These are phyloP conservation scores for Pipa parva DNA, from an alignment of 2,113 vertebrate genomes.

Conservation along the genomic window DNA sequence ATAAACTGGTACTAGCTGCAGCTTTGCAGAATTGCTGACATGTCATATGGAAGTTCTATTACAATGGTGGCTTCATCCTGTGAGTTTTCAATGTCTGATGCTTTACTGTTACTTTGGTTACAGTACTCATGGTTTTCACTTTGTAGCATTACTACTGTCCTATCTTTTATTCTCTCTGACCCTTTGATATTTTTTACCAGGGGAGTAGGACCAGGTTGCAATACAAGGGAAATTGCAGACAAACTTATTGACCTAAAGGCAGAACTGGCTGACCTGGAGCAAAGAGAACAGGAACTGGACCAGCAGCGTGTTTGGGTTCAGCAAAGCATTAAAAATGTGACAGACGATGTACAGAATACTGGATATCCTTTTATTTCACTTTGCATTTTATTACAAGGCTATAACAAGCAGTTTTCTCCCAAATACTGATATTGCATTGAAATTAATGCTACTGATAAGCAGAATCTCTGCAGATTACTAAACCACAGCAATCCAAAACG, in stretches of 20 bases:
- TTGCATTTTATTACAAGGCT: too few species aligned
- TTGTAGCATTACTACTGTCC: background rate
- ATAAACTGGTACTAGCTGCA: too few species aligned
- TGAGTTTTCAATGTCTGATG: too few species aligned
- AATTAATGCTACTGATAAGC: too few species aligned
- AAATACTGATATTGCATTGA: too few species aligned
- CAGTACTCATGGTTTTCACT: background rate
- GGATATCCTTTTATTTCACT: constrained; percentile 81
- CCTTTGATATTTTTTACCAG: constrained; percentile 53
- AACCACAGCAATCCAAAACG: too few species aligned
- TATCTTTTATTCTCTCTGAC: accelerated
- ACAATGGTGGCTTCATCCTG: too few species aligned
- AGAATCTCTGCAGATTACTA: too few species aligned
- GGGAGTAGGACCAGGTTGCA: constrained; percentile 95
- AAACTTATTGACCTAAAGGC: constrained; percentile 95
- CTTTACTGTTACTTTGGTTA: too few species aligned
- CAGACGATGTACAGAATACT: constrained; percentile 92
- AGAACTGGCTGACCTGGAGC: constrained; percentile 88
- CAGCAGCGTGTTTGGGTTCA: constrained; percentile 97
- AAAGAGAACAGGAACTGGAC: constrained; percentile 88
- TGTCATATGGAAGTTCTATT: too few species aligned
- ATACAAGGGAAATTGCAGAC: constrained; percentile 94
- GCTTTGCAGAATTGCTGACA: too few species aligned
- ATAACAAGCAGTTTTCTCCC: too few species aligned
- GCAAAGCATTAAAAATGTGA: constrained; percentile 96